Percentiles rank a stretch among this genome's conserved stretches.
Evolutionary conservation across 2,113 vertebrate species (phyloP).

Genomic region (Microcebus murinus): DNA sequence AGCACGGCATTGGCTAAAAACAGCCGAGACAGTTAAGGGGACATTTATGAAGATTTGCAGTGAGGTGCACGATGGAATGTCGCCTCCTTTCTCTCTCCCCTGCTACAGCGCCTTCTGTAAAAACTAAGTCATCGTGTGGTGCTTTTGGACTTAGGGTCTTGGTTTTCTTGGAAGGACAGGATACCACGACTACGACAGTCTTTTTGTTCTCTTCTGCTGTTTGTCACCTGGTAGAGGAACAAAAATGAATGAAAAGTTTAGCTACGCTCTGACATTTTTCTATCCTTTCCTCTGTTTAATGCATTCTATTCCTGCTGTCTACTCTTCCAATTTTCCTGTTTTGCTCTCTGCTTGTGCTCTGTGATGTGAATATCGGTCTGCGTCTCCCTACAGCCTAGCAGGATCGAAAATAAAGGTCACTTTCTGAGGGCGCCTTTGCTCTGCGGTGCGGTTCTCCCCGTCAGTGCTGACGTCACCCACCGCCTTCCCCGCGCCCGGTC

Average conservation of each 20-base stretch:
- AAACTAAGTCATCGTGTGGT: background rate
- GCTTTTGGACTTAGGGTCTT: background rate
- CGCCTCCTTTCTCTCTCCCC: background rate
- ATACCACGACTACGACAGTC: background rate
- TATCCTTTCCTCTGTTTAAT: background rate
- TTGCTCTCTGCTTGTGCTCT: background rate
- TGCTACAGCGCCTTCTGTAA: background rate
- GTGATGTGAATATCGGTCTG: background rate
- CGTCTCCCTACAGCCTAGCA: background rate
- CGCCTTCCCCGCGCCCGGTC: background rate
- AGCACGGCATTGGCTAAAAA: background rate
- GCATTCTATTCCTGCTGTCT: background rate
- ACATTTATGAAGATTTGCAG: background rate
- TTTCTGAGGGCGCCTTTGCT: background rate
- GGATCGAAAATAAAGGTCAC: background rate
- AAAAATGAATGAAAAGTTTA: background rate
- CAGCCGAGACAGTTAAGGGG: background rate
- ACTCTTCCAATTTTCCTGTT: background rate
- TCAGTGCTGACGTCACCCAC: rapidly evolving
- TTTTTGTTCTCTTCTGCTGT: background rate
- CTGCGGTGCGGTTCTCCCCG: background rate
- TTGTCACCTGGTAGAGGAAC: background rate
- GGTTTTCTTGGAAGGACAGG: background rate
- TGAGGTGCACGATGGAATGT: background rate
- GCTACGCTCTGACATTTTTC: background rate